Evolutionary conservation across 2,888 invertebrate genomes (phyloP).

Genomic region (Margaritifera margaritifera): DNA sequence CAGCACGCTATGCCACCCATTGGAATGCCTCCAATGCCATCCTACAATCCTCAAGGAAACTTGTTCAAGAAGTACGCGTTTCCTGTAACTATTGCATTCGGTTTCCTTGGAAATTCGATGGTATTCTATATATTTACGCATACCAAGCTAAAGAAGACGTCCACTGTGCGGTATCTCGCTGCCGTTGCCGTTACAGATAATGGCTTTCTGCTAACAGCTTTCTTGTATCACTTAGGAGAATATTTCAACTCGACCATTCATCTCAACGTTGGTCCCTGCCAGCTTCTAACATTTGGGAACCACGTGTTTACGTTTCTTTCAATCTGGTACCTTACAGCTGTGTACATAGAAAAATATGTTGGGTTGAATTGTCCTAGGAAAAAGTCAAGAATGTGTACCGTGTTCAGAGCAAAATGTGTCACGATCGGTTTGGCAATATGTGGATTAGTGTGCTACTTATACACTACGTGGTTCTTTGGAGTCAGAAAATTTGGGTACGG

Average conservation of each 20-base stretch:
- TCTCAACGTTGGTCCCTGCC: slow-evolving; percentile 78
- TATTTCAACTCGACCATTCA: slow-evolving; percentile 32
- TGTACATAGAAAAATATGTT: slow-evolving; percentile 59
- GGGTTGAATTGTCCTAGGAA: slow-evolving; percentile 55
- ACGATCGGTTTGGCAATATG: slow-evolving; percentile 54
- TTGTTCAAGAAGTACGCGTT: slow-evolving; percentile 77
- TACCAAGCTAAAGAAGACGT: slow-evolving; percentile 83
- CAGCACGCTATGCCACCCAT: too few relatives aligned
- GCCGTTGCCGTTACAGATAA: slow-evolving; percentile 86
- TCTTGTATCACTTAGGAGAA: slow-evolving; percentile 64
- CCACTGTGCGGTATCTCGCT: slow-evolving; percentile 85
- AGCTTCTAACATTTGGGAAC: slow-evolving; percentile 82
- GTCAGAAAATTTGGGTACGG: slow-evolving; percentile 11
- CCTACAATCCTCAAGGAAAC: slow-evolving; percentile 5
- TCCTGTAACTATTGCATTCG: slow-evolving; percentile 82
- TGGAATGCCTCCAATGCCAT: slow-evolving; percentile 2
- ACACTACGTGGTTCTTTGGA: slow-evolving; percentile 58
- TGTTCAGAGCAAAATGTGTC: slow-evolving; percentile 63
- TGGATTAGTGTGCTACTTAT: slow-evolving; percentile 57
- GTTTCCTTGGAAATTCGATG: slow-evolving; percentile 83
- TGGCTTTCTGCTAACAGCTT: slow-evolving; percentile 80
- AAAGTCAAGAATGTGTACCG: slow-evolving; percentile 61
- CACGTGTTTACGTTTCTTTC: slow-evolving; percentile 56
- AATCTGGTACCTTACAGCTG: slow-evolving; percentile 57
- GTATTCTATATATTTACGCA: slow-evolving; percentile 84